Evolutionary conservation across 2,888 invertebrate species (phyloP), one percentile per base, ranked within the genome.

Genomic region (Orthosia incerta): DNA sequence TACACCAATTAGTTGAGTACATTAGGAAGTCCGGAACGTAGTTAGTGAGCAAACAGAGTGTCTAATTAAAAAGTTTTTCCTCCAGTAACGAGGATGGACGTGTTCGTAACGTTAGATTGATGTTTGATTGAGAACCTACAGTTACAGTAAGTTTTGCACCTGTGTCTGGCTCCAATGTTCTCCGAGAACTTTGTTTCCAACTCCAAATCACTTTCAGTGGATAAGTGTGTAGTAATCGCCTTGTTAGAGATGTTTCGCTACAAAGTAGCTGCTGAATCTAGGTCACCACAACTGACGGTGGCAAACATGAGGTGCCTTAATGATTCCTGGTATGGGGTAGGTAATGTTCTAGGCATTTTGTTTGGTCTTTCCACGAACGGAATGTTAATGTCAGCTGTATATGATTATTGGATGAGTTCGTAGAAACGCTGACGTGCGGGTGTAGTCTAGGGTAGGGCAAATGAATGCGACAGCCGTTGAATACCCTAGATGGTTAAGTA

Each of bases 61-160:
- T 86, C 87, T 88, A 89, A 89, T 89, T 88, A 89, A 88, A 90
- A 89, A 89, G 87, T 89, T 89, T 87, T 85, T 84, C 85, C 76
- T 79, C 63, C 65, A 45, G 78, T 87, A 89, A 89, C 87, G 82
- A 87, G 86, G 60, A 83, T 68, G 74, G 87, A 86, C 83, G 87
- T 87, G 88, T 86, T 88, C 81, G 85, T 87, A 88, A 86, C 84
- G 83, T 81, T 85, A 83, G 85, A 86, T 86, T 88, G 88, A 88
- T 87, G 87, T 87, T 85, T 87, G 86, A 86, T 86, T 81, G 88
- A 81, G 81, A 74, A 76, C 26, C 39, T 78, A 77, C 20, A 26
- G 26, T 48, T 67, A 73, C 67, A 74, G 70, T 74, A 75, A 87
- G 88, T 87, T 86, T 65, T 78, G 71, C 76, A 86, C 86, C 84